Evolutionary conservation across 2,888 invertebrate species (phyloP).

Genomic region (Diarsia dahlii): DNA sequence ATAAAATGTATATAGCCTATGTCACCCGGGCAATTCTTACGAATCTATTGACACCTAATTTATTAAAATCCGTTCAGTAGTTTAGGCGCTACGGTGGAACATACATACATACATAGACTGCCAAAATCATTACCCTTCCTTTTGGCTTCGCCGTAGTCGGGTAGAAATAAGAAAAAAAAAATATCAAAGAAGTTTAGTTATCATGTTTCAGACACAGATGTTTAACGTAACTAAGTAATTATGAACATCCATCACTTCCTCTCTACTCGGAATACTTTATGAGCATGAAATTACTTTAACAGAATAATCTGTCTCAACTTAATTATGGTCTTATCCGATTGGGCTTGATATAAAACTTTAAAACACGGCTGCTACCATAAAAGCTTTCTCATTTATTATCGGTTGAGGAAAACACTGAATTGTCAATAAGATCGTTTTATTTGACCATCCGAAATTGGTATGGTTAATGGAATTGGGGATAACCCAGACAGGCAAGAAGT

Average conservation of each 20-base stretch:
- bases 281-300: slow-evolving; percentile 35
- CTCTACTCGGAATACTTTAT: slow-evolving; percentile 43
- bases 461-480: not conserved
- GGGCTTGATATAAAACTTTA: slow-evolving; percentile 10
- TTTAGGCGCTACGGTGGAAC: no score
- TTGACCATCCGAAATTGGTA: not conserved
- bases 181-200: slow-evolving; percentile 23
- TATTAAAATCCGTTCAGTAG: no score
- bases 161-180: slow-evolving; percentile 6
- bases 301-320: slow-evolving; percentile 41
- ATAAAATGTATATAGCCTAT: no score
- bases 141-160: no score
- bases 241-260: slow-evolving; percentile 35
- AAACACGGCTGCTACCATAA: slow-evolving; percentile 7
- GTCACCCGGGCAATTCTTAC: no score
- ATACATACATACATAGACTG: no score
- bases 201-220: slow-evolving; percentile 40
- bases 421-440: slow-evolving; percentile 2
- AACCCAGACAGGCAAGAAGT: not conserved
- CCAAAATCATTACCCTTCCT: no score
- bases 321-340: slow-evolving; percentile 26
- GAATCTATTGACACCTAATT: no score
- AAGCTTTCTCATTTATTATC: slow-evolving; percentile 29
- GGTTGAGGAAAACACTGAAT: not conserved
- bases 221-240: slow-evolving; percentile 38